These are phyloP conservation scores for Cyanistes caeruleus DNA, from an alignment of 2,113 vertebrate genomes.

Conservation along the genomic window DNA sequence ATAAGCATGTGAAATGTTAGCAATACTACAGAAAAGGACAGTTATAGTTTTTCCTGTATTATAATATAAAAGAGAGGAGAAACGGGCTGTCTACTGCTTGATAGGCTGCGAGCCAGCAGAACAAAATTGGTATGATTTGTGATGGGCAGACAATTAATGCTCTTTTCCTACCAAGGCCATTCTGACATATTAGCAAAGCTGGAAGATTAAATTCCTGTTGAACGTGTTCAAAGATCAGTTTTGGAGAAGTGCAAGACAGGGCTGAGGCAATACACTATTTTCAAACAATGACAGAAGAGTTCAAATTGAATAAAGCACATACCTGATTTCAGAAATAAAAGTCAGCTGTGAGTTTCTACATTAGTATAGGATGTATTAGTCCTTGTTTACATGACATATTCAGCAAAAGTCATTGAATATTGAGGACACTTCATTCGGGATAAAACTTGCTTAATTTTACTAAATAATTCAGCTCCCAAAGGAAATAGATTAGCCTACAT, in stretches of 20 bases:
- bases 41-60: neutral
- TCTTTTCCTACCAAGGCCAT: neutral
- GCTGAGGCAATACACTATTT: neutral
- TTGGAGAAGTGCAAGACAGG: neutral
- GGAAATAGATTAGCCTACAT: neutral
- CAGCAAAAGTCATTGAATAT: neutral
- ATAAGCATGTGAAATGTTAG: neutral
- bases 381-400: neutral
- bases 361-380: neutral
- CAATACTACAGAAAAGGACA: neutral
- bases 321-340: neutral
- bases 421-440: rapidly evolving
- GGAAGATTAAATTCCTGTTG: neutral
- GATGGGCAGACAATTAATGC: neutral
- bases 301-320: neutral
- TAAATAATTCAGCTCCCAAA: neutral
- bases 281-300: neutral
- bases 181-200: neutral
- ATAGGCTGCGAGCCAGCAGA: neutral
- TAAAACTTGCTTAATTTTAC: neutral
- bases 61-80: neutral
- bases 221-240: neutral
- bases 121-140: neutral
- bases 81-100: neutral
- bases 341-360: neutral